Evolutionary conservation across 2,888 invertebrate genomes (phyloP).

Genomic region (Notodonta ziczac): DNA sequence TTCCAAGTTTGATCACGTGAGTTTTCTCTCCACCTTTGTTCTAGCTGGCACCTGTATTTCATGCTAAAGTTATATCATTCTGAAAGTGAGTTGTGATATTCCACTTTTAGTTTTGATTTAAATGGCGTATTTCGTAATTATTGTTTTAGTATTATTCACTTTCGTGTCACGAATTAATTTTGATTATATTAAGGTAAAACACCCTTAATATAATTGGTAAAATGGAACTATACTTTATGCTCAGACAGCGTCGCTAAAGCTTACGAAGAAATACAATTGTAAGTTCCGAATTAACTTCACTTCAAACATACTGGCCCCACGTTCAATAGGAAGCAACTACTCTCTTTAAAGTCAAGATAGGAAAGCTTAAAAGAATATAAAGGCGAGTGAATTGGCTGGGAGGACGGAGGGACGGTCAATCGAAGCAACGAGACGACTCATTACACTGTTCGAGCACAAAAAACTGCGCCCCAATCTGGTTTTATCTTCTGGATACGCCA

Average conservation of each 20-base stretch:
- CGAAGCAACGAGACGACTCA: constrained; percentile 75
- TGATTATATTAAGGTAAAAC: no score
- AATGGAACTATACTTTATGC: no score
- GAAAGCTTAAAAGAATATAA: constrained; percentile 70
- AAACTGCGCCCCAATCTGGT: constrained; percentile 41
- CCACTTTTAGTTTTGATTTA: background rate
- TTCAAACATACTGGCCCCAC: constrained; percentile 52
- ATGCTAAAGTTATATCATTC: background rate
- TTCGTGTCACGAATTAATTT: background rate
- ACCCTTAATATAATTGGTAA: no score
- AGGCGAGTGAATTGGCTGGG: constrained; percentile 68
- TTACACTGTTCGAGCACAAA: constrained; percentile 61
- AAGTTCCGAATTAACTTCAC: constrained; percentile 22
- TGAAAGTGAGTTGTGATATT: background rate
- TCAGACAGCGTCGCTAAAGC: no score
- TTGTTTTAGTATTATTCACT: background rate
- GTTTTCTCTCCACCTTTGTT: constrained; percentile 9
- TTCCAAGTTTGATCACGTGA: constrained; percentile 34
- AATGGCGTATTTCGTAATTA: background rate
- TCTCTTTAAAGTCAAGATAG: constrained; percentile 63
- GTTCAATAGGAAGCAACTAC: constrained; percentile 50
- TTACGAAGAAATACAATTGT: no score
- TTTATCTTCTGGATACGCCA: constrained; percentile 38
- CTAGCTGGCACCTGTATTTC: background rate
- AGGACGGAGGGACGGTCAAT: constrained; percentile 74